Evolutionary conservation across 1,140 invertebrate genomes (phyloP), one percentile per base, ranked within the genome.

Genomic region (Helicoverpa armigera): DNA sequence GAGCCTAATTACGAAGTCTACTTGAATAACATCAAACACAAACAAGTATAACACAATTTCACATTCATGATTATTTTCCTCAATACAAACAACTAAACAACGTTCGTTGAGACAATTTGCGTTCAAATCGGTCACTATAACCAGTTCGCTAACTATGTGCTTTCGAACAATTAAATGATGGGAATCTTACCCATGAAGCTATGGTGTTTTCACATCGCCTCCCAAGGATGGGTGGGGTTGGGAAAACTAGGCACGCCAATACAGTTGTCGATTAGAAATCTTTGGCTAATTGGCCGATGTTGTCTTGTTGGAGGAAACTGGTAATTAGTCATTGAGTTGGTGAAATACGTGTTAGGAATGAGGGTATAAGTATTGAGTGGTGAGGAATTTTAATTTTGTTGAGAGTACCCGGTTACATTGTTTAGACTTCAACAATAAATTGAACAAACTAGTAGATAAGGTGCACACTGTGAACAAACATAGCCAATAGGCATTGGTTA

Each of bases 161-260:
- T 91, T 91, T 91, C 91, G 87, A 91, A 89, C 89, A 91, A 92
- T 92, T 92, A 91, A 87, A 82, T 82, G 79, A 81, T 79, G 69
- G 29, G 50, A 11, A 73, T 75, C 79, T 18, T 14, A 54, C 23
- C 18, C 16, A 58, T 35, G 23, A 23, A 23, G 23, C 23, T 23
- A 23, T 23, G 23, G 23, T 23, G 23, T 86, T 88, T 87, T 85
- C 83, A 83, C 82, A 84, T 83, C 72, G 18, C 51, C 18, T 43
- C 43, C 50, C 77, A 69, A 43, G 63, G 51, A 70, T 58, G 65
- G 63, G 48, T 43, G 61, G 31, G 58, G 56, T 76, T 48, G 74
- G 74, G 74, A 60, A 76, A 76, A 76, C 35, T 50, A 23, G 35
- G 43, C 16, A 9, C n/a, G 1, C 65, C 29, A 13, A 76, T 76